phyloP scores from a whole-genome alignment of 2,888 invertebrate species.

The Conistra vaccinii region DNA sequence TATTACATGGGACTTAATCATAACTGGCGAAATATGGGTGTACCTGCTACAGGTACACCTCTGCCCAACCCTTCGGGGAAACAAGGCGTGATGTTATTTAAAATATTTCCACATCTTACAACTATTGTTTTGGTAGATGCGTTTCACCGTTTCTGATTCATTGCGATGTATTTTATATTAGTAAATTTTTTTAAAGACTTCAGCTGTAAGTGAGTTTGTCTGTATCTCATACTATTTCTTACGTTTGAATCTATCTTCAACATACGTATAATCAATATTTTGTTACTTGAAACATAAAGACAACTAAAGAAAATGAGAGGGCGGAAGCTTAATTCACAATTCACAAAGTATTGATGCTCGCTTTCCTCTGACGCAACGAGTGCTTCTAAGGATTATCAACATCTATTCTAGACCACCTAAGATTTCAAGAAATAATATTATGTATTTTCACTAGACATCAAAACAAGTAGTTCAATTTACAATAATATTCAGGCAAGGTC shows the following conservation, averaged over 20 bases:
- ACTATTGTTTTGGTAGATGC: constrained; percentile 19
- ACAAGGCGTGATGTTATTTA: too few species aligned
- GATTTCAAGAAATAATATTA: constrained; percentile 45
- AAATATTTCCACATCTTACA: constrained; percentile 69
- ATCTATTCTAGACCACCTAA: constrained; percentile 54
- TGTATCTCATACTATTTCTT: neutral
- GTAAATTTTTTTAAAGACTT: neutral
- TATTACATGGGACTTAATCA: too few species aligned
- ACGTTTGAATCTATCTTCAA: neutral
- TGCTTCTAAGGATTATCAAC: constrained; percentile 19
- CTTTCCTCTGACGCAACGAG: constrained; percentile 21
- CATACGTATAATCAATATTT: neutral
- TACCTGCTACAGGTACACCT: too few species aligned
- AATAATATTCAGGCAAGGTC: constrained; percentile 40
- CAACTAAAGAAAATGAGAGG: neutral
- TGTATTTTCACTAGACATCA: constrained; percentile 38
- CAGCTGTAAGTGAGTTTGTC: too few species aligned
- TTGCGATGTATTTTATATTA: neutral
- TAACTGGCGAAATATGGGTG: too few species aligned
- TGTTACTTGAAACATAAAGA: neutral
- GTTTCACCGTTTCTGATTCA: neutral
- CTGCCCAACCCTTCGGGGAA: too few species aligned
- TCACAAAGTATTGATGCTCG: constrained; percentile 9
- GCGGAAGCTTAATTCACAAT: neutral
- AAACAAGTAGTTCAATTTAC: constrained; percentile 43